These are phyloP conservation scores for Sycophila sp. DNA, from an alignment of 1,140 invertebrate species.

Conservation along the genomic window DNA sequence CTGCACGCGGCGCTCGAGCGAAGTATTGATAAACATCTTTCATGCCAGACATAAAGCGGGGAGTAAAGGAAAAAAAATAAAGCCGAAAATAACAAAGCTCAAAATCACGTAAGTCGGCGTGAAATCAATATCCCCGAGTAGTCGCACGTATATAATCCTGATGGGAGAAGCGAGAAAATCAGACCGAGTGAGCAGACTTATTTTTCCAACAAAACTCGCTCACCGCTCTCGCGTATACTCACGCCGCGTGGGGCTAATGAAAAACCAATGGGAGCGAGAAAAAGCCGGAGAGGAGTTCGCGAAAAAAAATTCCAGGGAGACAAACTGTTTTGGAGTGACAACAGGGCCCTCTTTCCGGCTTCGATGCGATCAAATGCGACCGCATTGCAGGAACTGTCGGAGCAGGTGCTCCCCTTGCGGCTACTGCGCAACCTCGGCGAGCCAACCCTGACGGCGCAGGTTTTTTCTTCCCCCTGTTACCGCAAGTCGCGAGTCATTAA, in stretches of 20 bases:
- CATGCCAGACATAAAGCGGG: background rate
- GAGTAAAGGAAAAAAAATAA: background rate
- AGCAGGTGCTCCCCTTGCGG: background rate
- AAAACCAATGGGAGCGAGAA: background rate
- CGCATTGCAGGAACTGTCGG: background rate
- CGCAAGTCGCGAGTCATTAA: background rate
- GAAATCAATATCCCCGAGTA: slow-evolving; percentile 29
- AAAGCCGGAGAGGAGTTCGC: background rate
- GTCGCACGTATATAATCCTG: slow-evolving; percentile 8
- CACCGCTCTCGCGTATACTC: background rate
- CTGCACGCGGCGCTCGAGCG: too few relatives aligned
- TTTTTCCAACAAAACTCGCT: background rate
- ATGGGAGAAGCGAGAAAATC: background rate
- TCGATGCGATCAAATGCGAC: slow-evolving; percentile 17
- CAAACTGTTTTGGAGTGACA: background rate
- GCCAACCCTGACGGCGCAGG: background rate
- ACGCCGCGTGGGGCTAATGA: background rate
- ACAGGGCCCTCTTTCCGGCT: background rate
- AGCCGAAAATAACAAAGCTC: background rate
- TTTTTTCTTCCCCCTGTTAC: background rate
- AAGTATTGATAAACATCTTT: slow-evolving; percentile 18
- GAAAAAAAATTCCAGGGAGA: too few relatives aligned
- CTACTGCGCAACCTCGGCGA: background rate
- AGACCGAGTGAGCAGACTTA: background rate
- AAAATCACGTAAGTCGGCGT: slow-evolving; percentile 21